Evolutionary conservation across 2,888 invertebrate species (phyloP), one percentile per base, ranked within the genome.

Genomic region (Teleiodes luculella): DNA sequence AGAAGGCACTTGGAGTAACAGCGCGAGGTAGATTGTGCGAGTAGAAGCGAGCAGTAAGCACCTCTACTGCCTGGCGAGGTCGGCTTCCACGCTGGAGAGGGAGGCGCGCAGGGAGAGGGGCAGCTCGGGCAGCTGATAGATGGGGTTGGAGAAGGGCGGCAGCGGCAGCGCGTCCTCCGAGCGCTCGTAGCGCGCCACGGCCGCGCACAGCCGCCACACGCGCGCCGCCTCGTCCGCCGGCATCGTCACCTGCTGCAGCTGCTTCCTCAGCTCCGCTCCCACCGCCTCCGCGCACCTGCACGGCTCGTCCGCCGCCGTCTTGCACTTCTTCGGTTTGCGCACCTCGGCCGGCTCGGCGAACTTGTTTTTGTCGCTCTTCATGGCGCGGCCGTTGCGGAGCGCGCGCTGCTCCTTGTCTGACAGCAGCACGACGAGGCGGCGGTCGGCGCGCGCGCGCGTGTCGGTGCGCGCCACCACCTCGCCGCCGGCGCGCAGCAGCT

Each of bases 401-500:
- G 67, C 66, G 11, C 68, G 68, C 7, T 78, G 75, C 46, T 76
- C 76, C 56, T 65, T 63, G 61, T 76, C 76, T 10, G 79, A 72
- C 18, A 81, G 67, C 4, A 84, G 61, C 8, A 83, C 74, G 47
- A 86, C 72, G 8, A 86, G 75, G 18, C 70, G 66, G 56, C 73
- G 71, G 56, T 62, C 63, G 54, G 65, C 58, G 58, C 61, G 64
- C 33, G 64, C 65, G 24, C 53, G 59, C 49, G 62, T 62, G 52
- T 68, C 72, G 13, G 78, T 72, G 43, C 78, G 81, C 53, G 80
- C 74, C 56, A 88, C 72, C 24, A 83, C 64, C 62, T 87, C 84
- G 1, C 86, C 89, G 31, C 89, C 89, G 57, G 83, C 82, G 62
- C 72, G 76, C 83, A 88, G 81, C 49, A 89, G 77, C 33, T 83